Evolutionary conservation across 2,113 vertebrate species (phyloP).

Genomic region (Tor tambroides): DNA sequence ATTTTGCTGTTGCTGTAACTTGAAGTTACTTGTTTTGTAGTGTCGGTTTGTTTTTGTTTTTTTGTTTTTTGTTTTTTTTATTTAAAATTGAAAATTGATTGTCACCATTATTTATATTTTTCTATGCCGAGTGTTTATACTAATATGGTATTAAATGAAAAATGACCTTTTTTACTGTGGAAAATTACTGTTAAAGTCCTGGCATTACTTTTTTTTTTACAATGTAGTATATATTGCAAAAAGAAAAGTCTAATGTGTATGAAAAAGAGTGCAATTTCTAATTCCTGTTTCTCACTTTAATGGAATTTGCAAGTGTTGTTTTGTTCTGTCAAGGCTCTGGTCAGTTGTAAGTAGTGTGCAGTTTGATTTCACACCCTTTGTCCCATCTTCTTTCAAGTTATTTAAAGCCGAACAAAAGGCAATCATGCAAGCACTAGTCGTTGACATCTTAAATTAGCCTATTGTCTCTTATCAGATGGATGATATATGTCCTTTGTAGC

Average conservation of each 20-base stretch:
- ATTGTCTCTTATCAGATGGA: conserved; percentile 67
- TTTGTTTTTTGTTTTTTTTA: background rate
- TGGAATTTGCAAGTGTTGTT: background rate
- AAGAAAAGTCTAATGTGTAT: background rate
- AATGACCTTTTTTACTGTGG: background rate
- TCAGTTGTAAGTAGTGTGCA: conserved; percentile 2
- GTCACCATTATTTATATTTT: background rate
- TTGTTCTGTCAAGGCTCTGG: background rate
- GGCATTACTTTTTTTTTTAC: background rate
- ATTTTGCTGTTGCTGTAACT: background rate
- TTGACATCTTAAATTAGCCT: conserved; percentile 65
- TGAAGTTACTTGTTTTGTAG: background rate
- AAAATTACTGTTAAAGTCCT: background rate
- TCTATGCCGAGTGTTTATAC: background rate
- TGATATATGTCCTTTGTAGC: conserved; percentile 77
- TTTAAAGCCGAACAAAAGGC: conserved; percentile 63
- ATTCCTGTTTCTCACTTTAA: background rate
- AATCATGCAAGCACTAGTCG: conserved; percentile 63
- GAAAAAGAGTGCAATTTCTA: background rate
- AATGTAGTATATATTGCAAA: background rate
- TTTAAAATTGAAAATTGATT: background rate
- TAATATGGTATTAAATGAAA: too few relatives aligned
- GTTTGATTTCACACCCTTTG: conserved; percentile 46
- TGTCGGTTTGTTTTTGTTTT: background rate
- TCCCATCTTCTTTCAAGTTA: conserved; percentile 62